These are phyloP conservation scores for Rafetus swinhoei DNA, from an alignment of 2,113 vertebrate genomes.

Conservation along the genomic window DNA sequence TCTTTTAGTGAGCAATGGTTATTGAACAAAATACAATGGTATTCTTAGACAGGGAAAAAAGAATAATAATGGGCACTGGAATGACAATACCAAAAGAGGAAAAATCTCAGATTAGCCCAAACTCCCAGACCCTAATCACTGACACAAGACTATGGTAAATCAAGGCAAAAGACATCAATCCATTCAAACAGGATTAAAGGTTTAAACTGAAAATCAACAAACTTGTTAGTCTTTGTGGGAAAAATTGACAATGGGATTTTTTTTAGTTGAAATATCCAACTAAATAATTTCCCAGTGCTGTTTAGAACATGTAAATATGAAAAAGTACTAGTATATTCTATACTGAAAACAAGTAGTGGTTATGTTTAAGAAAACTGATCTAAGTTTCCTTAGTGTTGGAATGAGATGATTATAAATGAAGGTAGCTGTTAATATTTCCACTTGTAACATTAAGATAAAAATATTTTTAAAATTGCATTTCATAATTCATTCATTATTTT, in stretches of 20 bases:
- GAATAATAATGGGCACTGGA: conserved; percentile 56
- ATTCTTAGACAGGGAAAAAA: conserved; percentile 40
- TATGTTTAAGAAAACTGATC: not conserved
- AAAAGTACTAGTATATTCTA: not conserved
- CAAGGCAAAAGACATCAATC: conserved; percentile 59
- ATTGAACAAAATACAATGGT: conserved; percentile 64
- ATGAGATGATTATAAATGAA: not conserved
- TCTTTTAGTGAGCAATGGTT: conserved; percentile 61
- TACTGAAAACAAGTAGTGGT: not conserved
- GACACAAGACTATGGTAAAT: conserved; percentile 61
- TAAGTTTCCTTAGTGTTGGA: not conserved
- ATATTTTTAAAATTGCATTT: not conserved
- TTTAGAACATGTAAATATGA: not conserved
- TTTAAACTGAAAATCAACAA: conserved; percentile 68
- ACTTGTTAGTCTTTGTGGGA: conserved; percentile 58
- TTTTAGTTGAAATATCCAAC: conserved; percentile 29
- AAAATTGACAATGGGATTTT: conserved; percentile 41
- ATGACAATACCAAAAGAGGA: conserved; percentile 60
- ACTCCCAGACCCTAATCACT: conserved; percentile 56
- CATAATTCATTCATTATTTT: not conserved
- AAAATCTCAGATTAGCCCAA: conserved; percentile 60
- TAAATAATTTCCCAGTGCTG: not conserved
- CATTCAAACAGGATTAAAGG: conserved; percentile 73
- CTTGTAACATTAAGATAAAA: not conserved
- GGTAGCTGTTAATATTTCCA: not conserved